Conservation (phyloP, 2,888 invertebrate genomes). For the Xanthia togata region DNA sequence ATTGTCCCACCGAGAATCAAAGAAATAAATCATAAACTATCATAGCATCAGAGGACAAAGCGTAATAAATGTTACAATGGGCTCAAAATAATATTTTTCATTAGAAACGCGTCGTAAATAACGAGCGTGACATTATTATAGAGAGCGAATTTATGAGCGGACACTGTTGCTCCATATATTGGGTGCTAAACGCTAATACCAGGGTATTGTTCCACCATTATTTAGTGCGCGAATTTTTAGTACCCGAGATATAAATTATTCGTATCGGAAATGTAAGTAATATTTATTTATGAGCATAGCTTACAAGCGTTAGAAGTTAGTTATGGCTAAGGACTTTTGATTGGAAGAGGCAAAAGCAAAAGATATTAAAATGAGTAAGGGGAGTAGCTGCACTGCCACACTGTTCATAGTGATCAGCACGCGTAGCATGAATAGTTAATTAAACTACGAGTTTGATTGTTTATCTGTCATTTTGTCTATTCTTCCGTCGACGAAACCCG, state of each 20-base stretch:
- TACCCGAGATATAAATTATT: slow-evolving; percentile 11
- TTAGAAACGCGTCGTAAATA: slow-evolving; percentile 65
- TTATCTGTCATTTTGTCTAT: too few species aligned
- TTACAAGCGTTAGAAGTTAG: neutral
- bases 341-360: neutral
- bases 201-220: slow-evolving; percentile 44
- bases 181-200: slow-evolving; percentile 44
- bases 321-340: neutral
- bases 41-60: slow-evolving; percentile 37
- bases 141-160: slow-evolving; percentile 63
- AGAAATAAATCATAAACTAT: slow-evolving; percentile 56
- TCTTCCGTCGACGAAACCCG: too few species aligned
- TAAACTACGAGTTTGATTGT: too few species aligned
- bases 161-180: slow-evolving; percentile 43
- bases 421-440: too few species aligned
- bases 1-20: slow-evolving; percentile 31
- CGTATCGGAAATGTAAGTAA: neutral
- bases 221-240: slow-evolving; percentile 31
- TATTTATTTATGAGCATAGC: neutral
- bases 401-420: neutral
- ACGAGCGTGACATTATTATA: slow-evolving; percentile 65
- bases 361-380: too few species aligned
- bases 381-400: neutral
- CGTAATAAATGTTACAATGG: slow-evolving; percentile 60
- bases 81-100: slow-evolving; percentile 68